phyloP scores from a whole-genome alignment of 1,140 invertebrate genomes.

The Diorhabda elongata region DNA sequence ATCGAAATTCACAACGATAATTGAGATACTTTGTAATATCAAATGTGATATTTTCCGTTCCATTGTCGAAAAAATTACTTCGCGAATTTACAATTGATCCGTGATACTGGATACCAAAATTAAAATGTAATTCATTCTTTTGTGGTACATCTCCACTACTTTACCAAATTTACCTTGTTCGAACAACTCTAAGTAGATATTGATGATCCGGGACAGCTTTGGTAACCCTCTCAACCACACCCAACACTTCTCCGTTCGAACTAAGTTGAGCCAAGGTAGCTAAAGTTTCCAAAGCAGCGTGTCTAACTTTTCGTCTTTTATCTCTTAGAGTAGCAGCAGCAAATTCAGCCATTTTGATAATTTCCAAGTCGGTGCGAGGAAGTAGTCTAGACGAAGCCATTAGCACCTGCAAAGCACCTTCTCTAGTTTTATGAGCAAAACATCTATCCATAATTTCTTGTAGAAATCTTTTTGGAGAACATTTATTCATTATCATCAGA shows the following conservation, averaged over 20 bases:
- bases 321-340: slow-evolving; percentile 61
- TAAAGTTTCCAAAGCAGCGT: slow-evolving; percentile 75
- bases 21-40: no score
- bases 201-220: slow-evolving; percentile 47
- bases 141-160: not conserved
- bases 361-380: slow-evolving; percentile 76
- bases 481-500: slow-evolving; percentile 62
- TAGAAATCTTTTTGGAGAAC: slow-evolving; percentile 57
- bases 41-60: no score
- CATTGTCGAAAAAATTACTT: no score
- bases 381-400: slow-evolving; percentile 74
- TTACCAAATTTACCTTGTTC: slow-evolving; percentile 43
- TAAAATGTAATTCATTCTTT: no score
- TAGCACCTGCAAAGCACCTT: slow-evolving; percentile 63
- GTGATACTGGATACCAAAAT: no score
- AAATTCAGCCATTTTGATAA: slow-evolving; percentile 55
- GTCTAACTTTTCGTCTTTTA: slow-evolving; percentile 67
- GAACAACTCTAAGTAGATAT: slow-evolving; percentile 52
- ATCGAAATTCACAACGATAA: no score
- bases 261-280: slow-evolving; percentile 73
- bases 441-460: slow-evolving; percentile 24
- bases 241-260: slow-evolving; percentile 51
- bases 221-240: slow-evolving; percentile 49
- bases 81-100: no score
- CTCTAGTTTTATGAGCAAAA: slow-evolving; percentile 29